Conservation (phyloP, 2,797 vertebrate species). For the Betta splendens region DNA sequence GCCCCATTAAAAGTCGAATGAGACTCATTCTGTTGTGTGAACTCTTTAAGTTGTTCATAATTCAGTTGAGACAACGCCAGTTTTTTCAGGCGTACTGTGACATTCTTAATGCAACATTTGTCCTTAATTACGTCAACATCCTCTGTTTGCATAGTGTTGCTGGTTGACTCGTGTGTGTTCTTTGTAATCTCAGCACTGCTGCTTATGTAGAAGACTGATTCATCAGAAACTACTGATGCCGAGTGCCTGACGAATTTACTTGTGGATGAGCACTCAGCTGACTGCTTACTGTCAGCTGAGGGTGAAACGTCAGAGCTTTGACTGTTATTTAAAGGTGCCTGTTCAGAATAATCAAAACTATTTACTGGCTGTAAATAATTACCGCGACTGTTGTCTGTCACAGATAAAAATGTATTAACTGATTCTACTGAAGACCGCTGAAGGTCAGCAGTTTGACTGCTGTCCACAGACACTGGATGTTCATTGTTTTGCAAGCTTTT, state of each 20-base stretch:
- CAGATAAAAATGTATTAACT: neutral
- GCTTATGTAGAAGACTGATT: slow-evolving; percentile 9
- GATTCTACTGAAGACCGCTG: slow-evolving; percentile 1
- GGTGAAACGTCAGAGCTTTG: neutral
- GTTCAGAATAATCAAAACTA: slow-evolving; percentile 4
- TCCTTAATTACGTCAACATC: neutral
- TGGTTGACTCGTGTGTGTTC: slow-evolving; percentile 5
- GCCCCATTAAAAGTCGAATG: neutral
- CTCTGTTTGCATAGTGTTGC: neutral
- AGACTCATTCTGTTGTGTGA: neutral
- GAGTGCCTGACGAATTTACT: slow-evolving; percentile 11
- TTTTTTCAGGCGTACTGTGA: slow-evolving; percentile 16
- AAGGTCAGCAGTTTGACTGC: neutral
- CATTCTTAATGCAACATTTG: slow-evolving; percentile 15
- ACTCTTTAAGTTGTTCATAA: neutral
- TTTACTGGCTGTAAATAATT: neutral
- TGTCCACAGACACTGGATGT: neutral
- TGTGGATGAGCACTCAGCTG: neutral
- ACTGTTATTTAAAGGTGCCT: neutral
- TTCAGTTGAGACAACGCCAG: neutral
- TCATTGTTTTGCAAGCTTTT: slow-evolving; percentile 1
- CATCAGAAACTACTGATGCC: slow-evolving; percentile 3
- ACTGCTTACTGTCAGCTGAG: neutral
- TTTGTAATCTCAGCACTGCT: slow-evolving; percentile 7
- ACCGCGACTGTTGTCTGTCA: neutral